These are phyloP conservation scores for Chrysotoxum bicinctum DNA, from an alignment of 2,888 invertebrate species.

Conservation along the genomic window DNA sequence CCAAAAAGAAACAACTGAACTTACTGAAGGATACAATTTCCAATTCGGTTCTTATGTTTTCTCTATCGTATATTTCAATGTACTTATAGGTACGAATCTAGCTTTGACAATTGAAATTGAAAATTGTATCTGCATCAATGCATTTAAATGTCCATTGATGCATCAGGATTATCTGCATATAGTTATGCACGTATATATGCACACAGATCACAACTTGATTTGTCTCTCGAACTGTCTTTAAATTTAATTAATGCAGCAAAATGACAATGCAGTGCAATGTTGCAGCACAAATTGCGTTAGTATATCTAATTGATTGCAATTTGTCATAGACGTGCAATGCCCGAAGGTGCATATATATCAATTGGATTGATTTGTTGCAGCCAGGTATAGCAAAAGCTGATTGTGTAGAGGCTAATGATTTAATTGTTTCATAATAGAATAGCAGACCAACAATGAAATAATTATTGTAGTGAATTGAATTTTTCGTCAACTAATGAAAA, in stretches of 20 bases:
- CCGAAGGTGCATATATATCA: constrained; percentile 19
- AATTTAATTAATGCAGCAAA: constrained; percentile 63
- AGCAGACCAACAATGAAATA: background rate
- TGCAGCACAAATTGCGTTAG: constrained; percentile 55
- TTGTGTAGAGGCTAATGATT: background rate
- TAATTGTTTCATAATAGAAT: background rate
- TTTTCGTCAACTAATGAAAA: background rate
- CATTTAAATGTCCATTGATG: constrained; percentile 31
- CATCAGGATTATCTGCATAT: background rate
- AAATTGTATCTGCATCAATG: constrained; percentile 37
- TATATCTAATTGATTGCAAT: constrained; percentile 59
- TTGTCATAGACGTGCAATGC: constrained; percentile 51
- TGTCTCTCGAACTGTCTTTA: constrained; percentile 25
- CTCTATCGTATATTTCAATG: too few species aligned
- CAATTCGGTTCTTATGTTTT: background rate
- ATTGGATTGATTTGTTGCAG: constrained; percentile 34
- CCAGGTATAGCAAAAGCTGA: background rate
- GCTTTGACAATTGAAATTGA: constrained; percentile 34
- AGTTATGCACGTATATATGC: background rate
- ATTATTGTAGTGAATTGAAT: background rate
- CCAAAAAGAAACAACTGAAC: background rate
- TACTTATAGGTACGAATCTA: background rate
- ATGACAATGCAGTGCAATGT: constrained; percentile 36
- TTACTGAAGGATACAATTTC: background rate
- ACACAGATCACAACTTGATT: constrained; percentile 5